These are phyloP conservation scores for Platygyra sinensis DNA, from an alignment of 64 coral and sea anemone species.

Conservation along the genomic window DNA sequence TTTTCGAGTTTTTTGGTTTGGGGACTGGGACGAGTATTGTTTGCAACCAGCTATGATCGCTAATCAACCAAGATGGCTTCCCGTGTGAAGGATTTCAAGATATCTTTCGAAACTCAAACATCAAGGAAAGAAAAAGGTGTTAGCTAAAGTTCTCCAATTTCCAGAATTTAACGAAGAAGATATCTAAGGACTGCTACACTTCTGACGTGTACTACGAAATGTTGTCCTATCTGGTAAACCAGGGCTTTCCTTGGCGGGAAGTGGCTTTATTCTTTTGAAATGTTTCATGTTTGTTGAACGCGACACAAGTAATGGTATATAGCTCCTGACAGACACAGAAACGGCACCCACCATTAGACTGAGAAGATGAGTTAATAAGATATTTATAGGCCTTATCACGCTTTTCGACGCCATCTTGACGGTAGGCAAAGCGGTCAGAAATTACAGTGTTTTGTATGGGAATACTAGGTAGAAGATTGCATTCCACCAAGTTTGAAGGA, in stretches of 20 bases:
- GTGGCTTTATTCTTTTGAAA: slow-evolving; percentile 63
- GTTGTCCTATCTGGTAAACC: slow-evolving; percentile 53
- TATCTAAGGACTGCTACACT: slow-evolving; percentile 73
- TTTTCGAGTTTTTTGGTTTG: too few species aligned
- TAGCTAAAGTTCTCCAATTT: slow-evolving; percentile 55
- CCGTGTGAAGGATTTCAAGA: background rate
- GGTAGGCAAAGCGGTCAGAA: too few species aligned
- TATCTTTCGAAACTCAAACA: slow-evolving; percentile 43
- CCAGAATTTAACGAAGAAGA: slow-evolving; percentile 78
- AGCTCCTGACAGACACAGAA: too few species aligned
- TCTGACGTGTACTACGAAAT: slow-evolving; percentile 67
- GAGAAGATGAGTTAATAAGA: too few species aligned
- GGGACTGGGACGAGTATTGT: too few species aligned
- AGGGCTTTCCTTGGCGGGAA: slow-evolving; percentile 74
- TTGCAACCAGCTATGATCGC: too few species aligned
- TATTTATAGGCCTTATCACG: too few species aligned
- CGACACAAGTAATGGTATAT: background rate
- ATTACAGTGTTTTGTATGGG: too few species aligned
- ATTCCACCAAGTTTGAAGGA: too few species aligned
- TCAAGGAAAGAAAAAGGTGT: slow-evolving; percentile 56
- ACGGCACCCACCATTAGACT: too few species aligned
- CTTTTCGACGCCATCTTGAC: too few species aligned
- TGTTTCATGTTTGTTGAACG: slow-evolving; percentile 43
- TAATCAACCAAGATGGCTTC: background rate
- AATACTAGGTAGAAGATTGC: too few species aligned